Evolutionary conservation across 2,888 invertebrate species (phyloP).

Genomic region (Dicranocentrus wangi): DNA sequence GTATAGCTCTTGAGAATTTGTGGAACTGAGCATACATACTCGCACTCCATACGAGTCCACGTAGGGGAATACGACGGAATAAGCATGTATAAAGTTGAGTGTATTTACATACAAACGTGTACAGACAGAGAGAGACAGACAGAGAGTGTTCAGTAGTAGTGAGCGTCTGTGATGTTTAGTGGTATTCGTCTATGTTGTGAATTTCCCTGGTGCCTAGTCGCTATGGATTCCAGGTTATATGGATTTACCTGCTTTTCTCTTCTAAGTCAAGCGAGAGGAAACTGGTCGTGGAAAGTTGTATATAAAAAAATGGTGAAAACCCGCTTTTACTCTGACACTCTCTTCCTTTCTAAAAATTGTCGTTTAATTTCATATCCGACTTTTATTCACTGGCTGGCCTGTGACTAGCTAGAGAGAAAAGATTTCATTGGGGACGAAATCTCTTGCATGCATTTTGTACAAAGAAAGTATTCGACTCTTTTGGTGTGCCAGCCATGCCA

Average conservation of each 20-base stretch:
- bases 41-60: too few species aligned
- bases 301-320: neutral
- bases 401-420: too few species aligned
- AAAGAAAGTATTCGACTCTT: too few species aligned
- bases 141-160: too few species aligned
- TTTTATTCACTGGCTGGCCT: neutral
- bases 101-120: slow-evolving; percentile 8
- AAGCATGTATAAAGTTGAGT: neutral
- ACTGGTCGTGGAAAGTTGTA: neutral
- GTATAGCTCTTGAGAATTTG: too few species aligned
- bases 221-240: slow-evolving; percentile 41
- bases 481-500: too few species aligned
- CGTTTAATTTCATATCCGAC: slow-evolving; percentile 4
- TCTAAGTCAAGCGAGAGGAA: neutral
- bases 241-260: slow-evolving; percentile 1
- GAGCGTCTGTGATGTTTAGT: too few species aligned
- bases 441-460: too few species aligned
- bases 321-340: neutral
- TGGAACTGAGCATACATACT: too few species aligned
- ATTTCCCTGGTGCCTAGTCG: slow-evolving; percentile 53
- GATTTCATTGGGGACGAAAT: too few species aligned
- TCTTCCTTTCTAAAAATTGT: slow-evolving; percentile 5
- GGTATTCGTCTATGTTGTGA: slow-evolving; percentile 34
- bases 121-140: too few species aligned
- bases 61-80: too few species aligned